Evolutionary conservation across 2,113 vertebrate species (phyloP), one percentile per base, ranked within the genome.

Genomic region (Etheostoma cragini): DNA sequence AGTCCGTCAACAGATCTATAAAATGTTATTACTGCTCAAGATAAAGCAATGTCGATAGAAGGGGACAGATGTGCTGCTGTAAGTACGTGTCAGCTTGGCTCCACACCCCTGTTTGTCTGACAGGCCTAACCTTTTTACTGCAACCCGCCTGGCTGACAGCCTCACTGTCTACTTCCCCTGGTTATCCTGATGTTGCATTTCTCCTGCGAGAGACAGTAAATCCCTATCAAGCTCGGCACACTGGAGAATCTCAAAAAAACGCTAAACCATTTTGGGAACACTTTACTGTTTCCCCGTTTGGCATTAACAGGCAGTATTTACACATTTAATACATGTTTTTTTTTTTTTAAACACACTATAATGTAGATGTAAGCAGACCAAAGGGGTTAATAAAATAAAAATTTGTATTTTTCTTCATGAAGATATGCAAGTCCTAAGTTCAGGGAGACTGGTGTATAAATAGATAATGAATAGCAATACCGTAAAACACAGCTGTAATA

Each of bases 1-100:
- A 87, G 87, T 87, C 81, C 57, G 82, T 92, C 93, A 93, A 85
- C 88, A 87, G 90, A 95, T 95, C 92, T 84, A 95, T 95, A 94
- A 94, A 94, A 91, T 89, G 87, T 91, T 94, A 92, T 93, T 90
- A 92, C 81, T 83, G 87, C 80, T 85, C 74, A 60, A 86, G 90
- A 92, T 93, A 88, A 74, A 91, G 83, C 66, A 47, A 45, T 57
- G 62, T 78, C 76, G 80, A 91, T 85, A 81, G 72, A 61, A 77
- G 64, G 85, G 63, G 82, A 85, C 78, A 68, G 82, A 89, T 80
- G 82, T 80, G 81, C 45, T 71, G 73, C 68, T 74, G 77, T 85
- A 89, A 77, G 80, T 88, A 84, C 72, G 26, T 50, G 72, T 87
- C 87, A 73, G 85, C 81, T 86, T 87, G 84, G 84, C 79, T 91